Base-by-base conservation (phyloP, 2,888 invertebrate genomes). In the Scaeva pyrastri region DNA sequence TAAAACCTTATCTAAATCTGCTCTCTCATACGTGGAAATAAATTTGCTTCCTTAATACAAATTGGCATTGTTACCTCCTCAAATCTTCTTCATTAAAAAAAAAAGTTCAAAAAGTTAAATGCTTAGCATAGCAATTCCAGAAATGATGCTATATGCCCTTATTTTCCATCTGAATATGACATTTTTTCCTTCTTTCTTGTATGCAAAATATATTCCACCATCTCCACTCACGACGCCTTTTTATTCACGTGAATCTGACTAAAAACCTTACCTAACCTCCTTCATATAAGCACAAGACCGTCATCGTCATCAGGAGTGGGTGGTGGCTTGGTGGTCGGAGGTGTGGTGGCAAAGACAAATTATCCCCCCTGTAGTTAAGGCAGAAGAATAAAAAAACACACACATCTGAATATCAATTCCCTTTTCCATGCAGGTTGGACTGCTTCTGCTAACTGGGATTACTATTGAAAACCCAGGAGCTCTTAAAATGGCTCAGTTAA, bases 401-500 rank as follows among this genome's bases (percentile, higher is more conserved):
- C 14, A 31, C 21, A 52, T 21, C 16, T 50, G 55, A 78, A 83
- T 78, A 74, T 70, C 78, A 73, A 84, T 79, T 74, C 62, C 66
- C 48, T n/a, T n/a, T n/a, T n/a, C n/a, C 70, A 75, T 71, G 73
- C 72, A 83, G 26, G 82, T 77, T 71, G 43, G 19, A 66, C 66
- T 66, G 52, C 23, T 52, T 52, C 52, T 68, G 68, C 66, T 66
- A 66, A 70, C 50, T 50, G 21, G 31, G 41, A 60, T 50, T 43
- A 45, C 66, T 48, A 36, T 41, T 31, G 8, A 16, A 36, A 56
- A 62, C 60, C 41, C 43, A 48, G 31, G 66, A 23, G 50, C 64
- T 56, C 64, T 66, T 66, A 58, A 77, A 55, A 77, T 60, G 58
- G 60, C 58, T 74, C 31, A 83, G 78, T 73, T 78, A 83, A 83